These are phyloP conservation scores for Sipha maydis DNA, from an alignment of 2,888 invertebrate genomes.

Conservation along the genomic window DNA sequence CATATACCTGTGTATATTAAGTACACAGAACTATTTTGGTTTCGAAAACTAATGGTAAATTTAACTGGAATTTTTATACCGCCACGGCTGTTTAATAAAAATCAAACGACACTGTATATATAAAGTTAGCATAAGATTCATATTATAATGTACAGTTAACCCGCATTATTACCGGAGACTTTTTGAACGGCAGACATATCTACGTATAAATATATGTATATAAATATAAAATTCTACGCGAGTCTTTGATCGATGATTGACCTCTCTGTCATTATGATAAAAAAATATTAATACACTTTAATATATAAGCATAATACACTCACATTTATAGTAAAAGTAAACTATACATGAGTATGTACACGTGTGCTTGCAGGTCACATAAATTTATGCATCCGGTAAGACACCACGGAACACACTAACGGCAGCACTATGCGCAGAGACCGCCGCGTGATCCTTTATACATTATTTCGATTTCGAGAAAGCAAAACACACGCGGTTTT, in stretches of 20 bases:
- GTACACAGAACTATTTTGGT: too few relatives aligned
- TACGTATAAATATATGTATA: not conserved
- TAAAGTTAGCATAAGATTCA: too few relatives aligned
- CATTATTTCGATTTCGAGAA: slow-evolving; percentile 42
- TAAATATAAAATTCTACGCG: not conserved
- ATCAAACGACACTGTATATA: too few relatives aligned
- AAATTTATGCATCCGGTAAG: slow-evolving; percentile 12
- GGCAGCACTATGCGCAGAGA: not conserved
- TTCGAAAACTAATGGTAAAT: too few relatives aligned
- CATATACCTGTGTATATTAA: too few relatives aligned
- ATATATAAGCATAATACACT: not conserved
- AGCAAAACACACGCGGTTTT: slow-evolving; percentile 4
- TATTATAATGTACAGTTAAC: too few relatives aligned
- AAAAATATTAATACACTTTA: not conserved
- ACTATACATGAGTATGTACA: not conserved
- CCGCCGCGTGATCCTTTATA: not conserved
- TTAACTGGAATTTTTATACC: too few relatives aligned
- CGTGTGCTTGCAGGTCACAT: too few relatives aligned
- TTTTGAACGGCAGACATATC: not conserved
- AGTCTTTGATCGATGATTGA: slow-evolving; percentile 31
- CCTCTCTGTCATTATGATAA: not conserved
- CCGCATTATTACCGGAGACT: too few relatives aligned
- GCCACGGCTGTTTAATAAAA: too few relatives aligned
- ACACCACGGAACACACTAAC: not conserved
- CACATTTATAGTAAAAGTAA: slow-evolving; percentile 42